These are phyloP conservation scores for Aplocera efformata DNA, from an alignment of 2,888 invertebrate genomes.

Conservation along the genomic window DNA sequence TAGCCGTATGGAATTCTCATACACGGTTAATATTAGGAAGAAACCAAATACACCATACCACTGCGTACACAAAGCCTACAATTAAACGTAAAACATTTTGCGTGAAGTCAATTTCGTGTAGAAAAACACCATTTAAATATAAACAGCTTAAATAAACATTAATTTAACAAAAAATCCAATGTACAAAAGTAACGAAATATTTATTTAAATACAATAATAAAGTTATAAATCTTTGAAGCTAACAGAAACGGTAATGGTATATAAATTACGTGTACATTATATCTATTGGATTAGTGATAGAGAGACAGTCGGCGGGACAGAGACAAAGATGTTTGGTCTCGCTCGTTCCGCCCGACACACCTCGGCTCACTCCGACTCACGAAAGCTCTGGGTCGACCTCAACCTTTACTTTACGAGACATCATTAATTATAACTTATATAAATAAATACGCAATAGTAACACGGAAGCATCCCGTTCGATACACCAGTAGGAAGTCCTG, in stretches of 20 bases:
- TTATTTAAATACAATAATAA: conserved; percentile 66
- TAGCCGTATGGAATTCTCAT: conserved; percentile 69
- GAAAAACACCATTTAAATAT: conserved; percentile 73
- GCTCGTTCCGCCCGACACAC: conserved; percentile 3
- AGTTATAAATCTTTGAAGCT: conserved; percentile 68
- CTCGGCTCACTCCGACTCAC: conserved; percentile 12
- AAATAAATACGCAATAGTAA: conserved; percentile 62
- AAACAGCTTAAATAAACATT: conserved; percentile 77
- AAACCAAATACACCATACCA: conserved; percentile 72
- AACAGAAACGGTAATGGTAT: conserved; percentile 65
- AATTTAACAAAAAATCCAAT: conserved; percentile 75
- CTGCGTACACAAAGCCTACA: conserved; percentile 72
- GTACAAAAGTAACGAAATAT: conserved; percentile 77
- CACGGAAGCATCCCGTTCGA: conserved; percentile 49
- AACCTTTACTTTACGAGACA: conserved; percentile 37
- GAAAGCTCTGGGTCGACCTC: conserved; percentile 31
- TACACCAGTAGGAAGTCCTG: conserved; percentile 43
- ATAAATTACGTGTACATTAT: conserved; percentile 42
- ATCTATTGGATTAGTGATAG: conserved; percentile 31
- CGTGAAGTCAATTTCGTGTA: conserved; percentile 67
- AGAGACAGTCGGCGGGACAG: conserved; percentile 25
- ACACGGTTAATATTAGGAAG: conserved; percentile 68
- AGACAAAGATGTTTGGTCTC: conserved; percentile 19
- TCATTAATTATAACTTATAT: conserved; percentile 45
- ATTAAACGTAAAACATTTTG: conserved; percentile 65